Percentiles rank a stretch among this genome's conserved stretches.
phyloP scores from a whole-genome alignment of 2,797 vertebrate species.

The Schizopygopsis malacanthus region DNA sequence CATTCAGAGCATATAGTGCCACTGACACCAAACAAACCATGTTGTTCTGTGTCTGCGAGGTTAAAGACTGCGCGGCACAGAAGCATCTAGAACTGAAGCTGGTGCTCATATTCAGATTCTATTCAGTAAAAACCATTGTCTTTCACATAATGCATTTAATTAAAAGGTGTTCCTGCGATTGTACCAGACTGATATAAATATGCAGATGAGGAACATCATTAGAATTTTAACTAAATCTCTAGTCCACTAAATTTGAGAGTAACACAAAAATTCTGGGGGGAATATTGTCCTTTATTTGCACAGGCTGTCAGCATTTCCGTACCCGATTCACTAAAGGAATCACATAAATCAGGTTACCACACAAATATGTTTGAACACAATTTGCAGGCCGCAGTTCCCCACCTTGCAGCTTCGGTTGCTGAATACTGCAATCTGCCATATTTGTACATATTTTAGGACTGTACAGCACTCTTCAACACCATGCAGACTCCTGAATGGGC shows the following conservation, averaged over 20 bases:
- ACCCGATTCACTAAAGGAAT: neutral
- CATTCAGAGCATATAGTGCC: neutral
- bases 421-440: no score
- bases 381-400: neutral
- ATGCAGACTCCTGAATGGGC: neutral
- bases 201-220: neutral
- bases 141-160: slow-evolving; percentile 27
- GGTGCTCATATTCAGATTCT: neutral
- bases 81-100: neutral
- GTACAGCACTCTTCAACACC: neutral
- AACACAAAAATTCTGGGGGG: neutral
- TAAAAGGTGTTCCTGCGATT: slow-evolving; percentile 16
- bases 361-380: neutral
- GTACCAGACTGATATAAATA: slow-evolving; percentile 25
- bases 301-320: neutral
- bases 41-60: slow-evolving; percentile 1
- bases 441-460: neutral
- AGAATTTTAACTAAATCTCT: slow-evolving; percentile 10
- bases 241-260: neutral
- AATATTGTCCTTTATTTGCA: neutral
- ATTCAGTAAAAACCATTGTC: slow-evolving; percentile 9
- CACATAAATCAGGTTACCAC: neutral
- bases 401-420: neutral
- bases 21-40: neutral
- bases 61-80: neutral